Base-by-base conservation (phyloP, 2,113 vertebrate species). In the Lepus americanus region DNA sequence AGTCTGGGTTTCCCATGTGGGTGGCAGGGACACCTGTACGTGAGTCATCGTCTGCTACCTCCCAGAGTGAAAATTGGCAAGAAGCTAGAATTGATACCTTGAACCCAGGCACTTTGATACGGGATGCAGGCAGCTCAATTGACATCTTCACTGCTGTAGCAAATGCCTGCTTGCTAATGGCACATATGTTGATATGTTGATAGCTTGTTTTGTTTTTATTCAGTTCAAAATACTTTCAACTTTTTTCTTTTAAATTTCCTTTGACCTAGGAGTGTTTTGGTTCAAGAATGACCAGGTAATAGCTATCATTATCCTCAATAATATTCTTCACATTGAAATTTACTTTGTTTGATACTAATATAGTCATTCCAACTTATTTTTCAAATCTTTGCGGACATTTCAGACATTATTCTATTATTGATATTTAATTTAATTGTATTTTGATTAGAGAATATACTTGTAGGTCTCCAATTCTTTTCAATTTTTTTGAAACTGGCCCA, bases 391-490 rank as follows among this genome's bases (percentile, higher is more conserved):
- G 36, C 77, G 17, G 55, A 53, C 49, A 31, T 23, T 84, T 39
- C 6, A 63, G 49, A 92, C 10, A 49, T 79, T 59, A 33, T 84
- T 73, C 63, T 74, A 3, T 20, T 67, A 61, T 36, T 36, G 19
- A 67, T 74, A 73, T 86, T 31, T 81, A 74, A 39, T 61, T 89
- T 85, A 85, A 79, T 55, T 74, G 36, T 33, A 39, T 73, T 89
- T 89, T 77, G 27, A 51, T 77, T 73, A 36, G 11, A 72, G 33
- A 73, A 66, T 4, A 73, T 9, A 89, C 1, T 78, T 73, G 8
- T 61, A 72, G 29, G 8, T 36, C 22, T 44, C 27, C 8, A 87
- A 55, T 22, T 59, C 7, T 78, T 86, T n/a, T 19, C 84, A 39
- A 73, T 73, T 44, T 59, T 77, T 25, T 33, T 61, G 61, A 82